Evolutionary conservation across 2,797 vertebrate genomes (phyloP).

Genomic region (Crocidura indochinensis): DNA sequence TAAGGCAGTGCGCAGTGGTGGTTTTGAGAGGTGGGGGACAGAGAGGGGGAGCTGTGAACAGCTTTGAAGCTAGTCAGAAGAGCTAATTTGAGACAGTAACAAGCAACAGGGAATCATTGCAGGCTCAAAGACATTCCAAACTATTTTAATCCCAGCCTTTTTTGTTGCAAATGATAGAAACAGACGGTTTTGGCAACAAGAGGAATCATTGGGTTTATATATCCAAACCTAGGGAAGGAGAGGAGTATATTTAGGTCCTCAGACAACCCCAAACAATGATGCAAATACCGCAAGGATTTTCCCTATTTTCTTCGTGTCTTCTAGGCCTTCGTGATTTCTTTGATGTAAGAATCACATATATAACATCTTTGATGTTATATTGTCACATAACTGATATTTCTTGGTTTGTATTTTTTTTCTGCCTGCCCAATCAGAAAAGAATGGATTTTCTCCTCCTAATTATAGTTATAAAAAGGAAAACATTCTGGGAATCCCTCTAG

Average conservation of each 20-base stretch:
- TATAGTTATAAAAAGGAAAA: background rate
- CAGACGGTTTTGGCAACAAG: constrained; percentile 4
- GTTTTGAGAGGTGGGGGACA: background rate
- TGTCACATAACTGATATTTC: constrained; percentile 11
- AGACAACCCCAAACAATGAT: constrained; percentile 10
- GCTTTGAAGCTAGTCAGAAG: constrained; percentile 50
- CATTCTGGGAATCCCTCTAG: background rate
- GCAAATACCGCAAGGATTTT: background rate
- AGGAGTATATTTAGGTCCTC: background rate
- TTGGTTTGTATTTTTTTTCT: constrained; percentile 40
- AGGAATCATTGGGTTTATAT: constrained; percentile 14
- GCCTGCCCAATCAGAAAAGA: constrained; percentile 4
- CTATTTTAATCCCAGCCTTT: constrained; percentile 50
- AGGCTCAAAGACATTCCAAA: constrained; percentile 50
- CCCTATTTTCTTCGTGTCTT: constrained; percentile 10
- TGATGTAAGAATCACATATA: background rate
- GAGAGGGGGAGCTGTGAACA: background rate
- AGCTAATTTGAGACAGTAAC: constrained; percentile 66
- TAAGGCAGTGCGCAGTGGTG: background rate
- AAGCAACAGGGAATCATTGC: constrained; percentile 28
- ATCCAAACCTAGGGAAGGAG: constrained; percentile 2
- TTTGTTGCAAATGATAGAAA: constrained; percentile 45
- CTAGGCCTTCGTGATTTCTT: background rate
- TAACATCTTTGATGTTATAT: background rate
- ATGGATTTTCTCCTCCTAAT: constrained; percentile 28